A percentile compares a stretch with the other conserved stretches of the same genome.
These are phyloP conservation scores for Yponomeuta malinellus DNA, from an alignment of 2,888 invertebrate species.

Conservation along the genomic window DNA sequence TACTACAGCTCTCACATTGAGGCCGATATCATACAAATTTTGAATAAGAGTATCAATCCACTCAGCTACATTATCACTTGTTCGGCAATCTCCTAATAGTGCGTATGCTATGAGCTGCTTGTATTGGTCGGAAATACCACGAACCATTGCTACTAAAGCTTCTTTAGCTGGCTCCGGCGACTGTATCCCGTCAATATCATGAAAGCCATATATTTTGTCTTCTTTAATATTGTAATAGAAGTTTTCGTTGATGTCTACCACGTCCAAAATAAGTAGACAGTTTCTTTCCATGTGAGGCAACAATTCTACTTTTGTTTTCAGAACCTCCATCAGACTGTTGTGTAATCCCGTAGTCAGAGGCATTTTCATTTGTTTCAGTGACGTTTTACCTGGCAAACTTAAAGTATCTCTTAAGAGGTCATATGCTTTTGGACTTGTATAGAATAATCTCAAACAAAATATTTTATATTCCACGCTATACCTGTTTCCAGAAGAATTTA, in stretches of 20 bases:
- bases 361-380: background rate
- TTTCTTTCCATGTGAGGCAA: background rate
- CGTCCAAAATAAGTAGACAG: background rate
- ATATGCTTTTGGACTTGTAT: background rate
- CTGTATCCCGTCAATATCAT: background rate
- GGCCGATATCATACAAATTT: background rate
- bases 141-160: background rate
- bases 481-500: background rate
- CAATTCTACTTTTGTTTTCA: background rate
- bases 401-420: background rate
- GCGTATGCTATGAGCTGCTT: background rate
- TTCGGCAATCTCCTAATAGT: background rate
- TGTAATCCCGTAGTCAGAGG: background rate
- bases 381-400: background rate
- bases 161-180: background rate
- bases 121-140: background rate
- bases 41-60: background rate
- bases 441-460: background rate
- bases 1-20: background rate
- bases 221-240: background rate
- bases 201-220: background rate
- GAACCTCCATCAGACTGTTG: background rate
- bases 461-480: background rate
- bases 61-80: background rate
- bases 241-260: background rate